Evolutionary conservation across 2,797 vertebrate species (phyloP).

Genomic region (Xiphorhynchus erythropygius): DNA sequence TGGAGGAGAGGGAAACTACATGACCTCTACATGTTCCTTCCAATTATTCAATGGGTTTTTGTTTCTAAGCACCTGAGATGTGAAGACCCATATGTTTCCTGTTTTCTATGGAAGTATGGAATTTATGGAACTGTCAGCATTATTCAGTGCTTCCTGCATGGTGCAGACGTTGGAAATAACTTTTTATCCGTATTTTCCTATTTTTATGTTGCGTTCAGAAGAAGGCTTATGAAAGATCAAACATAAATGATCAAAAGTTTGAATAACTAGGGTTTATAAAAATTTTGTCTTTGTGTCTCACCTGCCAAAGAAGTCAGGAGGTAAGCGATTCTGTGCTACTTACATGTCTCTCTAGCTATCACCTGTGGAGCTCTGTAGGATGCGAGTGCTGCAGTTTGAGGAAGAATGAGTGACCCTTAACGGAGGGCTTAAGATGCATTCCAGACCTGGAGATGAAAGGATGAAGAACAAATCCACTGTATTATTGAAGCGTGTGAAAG

Average conservation of each 20-base stretch:
- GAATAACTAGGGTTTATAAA: neutral
- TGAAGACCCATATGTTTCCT: neutral
- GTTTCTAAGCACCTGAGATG: neutral
- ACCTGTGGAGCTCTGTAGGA: neutral
- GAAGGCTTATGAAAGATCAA: neutral
- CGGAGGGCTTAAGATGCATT: neutral
- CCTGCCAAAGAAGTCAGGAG: neutral
- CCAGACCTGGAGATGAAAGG: conserved; percentile 58
- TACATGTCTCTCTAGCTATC: neutral
- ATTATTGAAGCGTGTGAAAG: conserved; percentile 59
- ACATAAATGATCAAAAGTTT: neutral
- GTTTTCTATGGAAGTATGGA: neutral
- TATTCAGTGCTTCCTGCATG: neutral
- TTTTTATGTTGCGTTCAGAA: neutral
- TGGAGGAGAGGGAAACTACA: neutral
- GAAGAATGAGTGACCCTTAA: conserved; percentile 11
- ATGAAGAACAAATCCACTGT: conserved; percentile 65
- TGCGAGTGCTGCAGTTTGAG: neutral
- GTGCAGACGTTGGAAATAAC: neutral
- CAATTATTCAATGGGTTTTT: neutral
- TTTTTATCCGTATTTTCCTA: neutral
- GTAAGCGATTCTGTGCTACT: neutral
- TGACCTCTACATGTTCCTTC: neutral
- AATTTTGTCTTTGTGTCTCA: neutral
- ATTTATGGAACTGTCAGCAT: neutral